Percentiles rank a stretch among this genome's conserved stretches.
These are phyloP conservation scores for Gymnarchus niloticus DNA, from an alignment of 2,113 vertebrate genomes.

Conservation along the genomic window DNA sequence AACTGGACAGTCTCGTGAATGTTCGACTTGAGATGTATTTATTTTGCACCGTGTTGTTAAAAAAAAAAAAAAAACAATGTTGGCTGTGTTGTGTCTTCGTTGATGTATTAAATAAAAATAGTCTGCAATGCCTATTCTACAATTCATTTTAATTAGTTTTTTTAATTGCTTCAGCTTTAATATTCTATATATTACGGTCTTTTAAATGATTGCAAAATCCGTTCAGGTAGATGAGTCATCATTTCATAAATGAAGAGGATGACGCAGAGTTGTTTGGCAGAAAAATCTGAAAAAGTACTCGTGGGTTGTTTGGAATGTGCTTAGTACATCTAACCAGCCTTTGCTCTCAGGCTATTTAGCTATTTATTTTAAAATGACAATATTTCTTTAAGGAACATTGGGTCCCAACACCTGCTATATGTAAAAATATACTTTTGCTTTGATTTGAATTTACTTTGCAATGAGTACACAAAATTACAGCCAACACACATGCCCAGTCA, in stretches of 20 bases:
- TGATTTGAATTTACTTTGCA: neutral
- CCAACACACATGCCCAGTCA: neutral
- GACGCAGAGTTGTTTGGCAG: neutral
- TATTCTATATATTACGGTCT: neutral
- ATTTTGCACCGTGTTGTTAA: conserved; percentile 38
- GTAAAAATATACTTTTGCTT: neutral
- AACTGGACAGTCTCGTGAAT: conserved; percentile 35
- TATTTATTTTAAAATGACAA: neutral
- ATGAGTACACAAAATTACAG: neutral
- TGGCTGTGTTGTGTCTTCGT: conserved; percentile 32
- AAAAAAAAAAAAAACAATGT: conserved; percentile 25
- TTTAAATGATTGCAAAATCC: neutral
- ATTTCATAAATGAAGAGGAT: neutral
- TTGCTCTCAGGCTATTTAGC: neutral
- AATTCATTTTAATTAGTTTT: conserved; percentile 1
- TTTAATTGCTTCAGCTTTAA: neutral
- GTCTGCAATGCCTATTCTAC: conserved; percentile 8
- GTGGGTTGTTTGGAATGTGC: neutral
- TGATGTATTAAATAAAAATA: conserved; percentile 32
- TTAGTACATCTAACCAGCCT: neutral
- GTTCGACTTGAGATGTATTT: conserved; percentile 32
- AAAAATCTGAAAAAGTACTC: neutral
- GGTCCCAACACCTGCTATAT: neutral
- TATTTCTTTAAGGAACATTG: neutral
- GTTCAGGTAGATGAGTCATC: neutral